These are phyloP conservation scores for Microtus pennsylvanicus DNA, from an alignment of 2,113 vertebrate genomes.

Conservation along the genomic window DNA sequence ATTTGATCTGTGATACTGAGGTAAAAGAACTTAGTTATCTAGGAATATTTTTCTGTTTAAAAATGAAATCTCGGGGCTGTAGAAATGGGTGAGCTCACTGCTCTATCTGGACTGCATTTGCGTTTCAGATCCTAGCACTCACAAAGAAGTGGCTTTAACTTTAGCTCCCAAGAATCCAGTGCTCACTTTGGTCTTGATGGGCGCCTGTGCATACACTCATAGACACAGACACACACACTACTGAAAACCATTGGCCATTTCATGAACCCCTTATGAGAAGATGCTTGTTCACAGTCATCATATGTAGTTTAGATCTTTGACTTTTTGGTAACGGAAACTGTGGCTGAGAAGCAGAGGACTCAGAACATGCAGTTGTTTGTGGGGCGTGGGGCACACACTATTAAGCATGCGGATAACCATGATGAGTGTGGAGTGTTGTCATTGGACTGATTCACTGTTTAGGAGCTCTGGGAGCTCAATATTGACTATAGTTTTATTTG, in stretches of 20 bases:
- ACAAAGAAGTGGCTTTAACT: background rate
- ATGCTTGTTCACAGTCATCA: background rate
- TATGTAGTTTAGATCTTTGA: conserved; percentile 4
- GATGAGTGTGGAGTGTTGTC: background rate
- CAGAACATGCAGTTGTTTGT: background rate
- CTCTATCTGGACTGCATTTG: background rate
- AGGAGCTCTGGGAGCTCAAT: background rate
- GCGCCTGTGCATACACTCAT: background rate
- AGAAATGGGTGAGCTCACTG: background rate
- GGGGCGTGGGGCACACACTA: background rate
- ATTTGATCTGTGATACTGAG: conserved; percentile 19
- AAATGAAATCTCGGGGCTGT: conserved; percentile 25
- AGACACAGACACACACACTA: background rate
- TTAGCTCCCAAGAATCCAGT: background rate
- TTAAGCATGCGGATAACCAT: background rate
- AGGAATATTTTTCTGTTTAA: conserved; percentile 53
- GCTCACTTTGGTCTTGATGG: background rate
- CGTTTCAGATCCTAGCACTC: background rate
- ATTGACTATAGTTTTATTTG: conserved; percentile 17
- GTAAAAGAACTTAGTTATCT: conserved; percentile 53
- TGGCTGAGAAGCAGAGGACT: conserved; percentile 38
- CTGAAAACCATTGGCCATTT: conserved; percentile 12
- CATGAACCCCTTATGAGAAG: background rate
- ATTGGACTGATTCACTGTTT: background rate
- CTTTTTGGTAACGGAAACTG: background rate